These are phyloP conservation scores for Calyptomena viridis DNA, from an alignment of 2,113 vertebrate genomes.

Conservation along the genomic window DNA sequence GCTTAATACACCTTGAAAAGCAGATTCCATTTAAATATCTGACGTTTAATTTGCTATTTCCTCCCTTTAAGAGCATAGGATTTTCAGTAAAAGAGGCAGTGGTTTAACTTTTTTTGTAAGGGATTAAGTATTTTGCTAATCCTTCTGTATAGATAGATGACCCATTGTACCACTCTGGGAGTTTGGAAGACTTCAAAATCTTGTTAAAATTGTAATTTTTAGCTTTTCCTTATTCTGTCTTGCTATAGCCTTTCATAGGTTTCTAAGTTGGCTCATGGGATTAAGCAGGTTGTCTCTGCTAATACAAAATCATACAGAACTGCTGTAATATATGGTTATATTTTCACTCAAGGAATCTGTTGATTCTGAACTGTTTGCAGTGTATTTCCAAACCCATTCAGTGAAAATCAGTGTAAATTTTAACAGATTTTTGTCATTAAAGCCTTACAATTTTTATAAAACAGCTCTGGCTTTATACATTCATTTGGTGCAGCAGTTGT, in stretches of 20 bases:
- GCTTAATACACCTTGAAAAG: background rate
- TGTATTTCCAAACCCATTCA: constrained; percentile 9
- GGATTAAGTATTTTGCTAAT: background rate
- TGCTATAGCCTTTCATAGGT: constrained; percentile 3
- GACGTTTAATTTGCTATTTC: background rate
- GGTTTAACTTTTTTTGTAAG: background rate
- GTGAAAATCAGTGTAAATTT: constrained; percentile 26
- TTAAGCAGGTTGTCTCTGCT: constrained; percentile 56
- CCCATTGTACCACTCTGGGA: background rate
- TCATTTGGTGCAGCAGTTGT: background rate
- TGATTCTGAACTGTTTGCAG: constrained; percentile 24
- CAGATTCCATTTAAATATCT: background rate
- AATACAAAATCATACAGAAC: constrained; percentile 45
- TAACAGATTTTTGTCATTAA: constrained; percentile 57
- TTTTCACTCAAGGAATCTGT: constrained; percentile 37
- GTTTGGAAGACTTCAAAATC: background rate
- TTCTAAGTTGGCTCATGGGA: constrained; percentile 41
- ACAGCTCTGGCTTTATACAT: background rate
- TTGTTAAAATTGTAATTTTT: background rate
- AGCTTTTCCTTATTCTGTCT: background rate
- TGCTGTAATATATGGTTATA: background rate
- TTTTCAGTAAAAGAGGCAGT: background rate
- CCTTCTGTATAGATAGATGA: background rate
- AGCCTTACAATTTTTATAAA: constrained; percentile 27
- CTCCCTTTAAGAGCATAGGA: background rate